Base-by-base conservation (phyloP, 2,113 vertebrate genomes). In the Myrmecophaga tridactyla region DNA sequence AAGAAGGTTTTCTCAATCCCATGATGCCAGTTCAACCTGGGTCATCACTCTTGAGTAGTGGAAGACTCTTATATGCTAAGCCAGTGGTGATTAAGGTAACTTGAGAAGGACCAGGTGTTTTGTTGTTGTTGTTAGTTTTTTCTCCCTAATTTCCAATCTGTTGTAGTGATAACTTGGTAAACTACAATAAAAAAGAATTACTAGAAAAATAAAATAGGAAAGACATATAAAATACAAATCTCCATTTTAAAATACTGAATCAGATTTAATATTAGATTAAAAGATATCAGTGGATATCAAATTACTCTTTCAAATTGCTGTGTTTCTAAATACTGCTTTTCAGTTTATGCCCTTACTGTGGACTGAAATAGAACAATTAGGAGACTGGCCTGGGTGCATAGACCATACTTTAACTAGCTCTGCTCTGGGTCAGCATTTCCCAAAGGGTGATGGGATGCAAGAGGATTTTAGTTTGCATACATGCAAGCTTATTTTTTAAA, bases 341-440 rank as follows among this genome's bases (percentile, higher is more conserved):
- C 78, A 43, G 21, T 84, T 72, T 77, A 67, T 87, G 39, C 39
- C 53, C 4, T 80, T 90, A 67, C 29, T 63, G 60, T 63, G 67
- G 69, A 27, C n/a, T 21, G 46, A 60, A 81, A 90, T 80, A 17
- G 23, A 91, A 65, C 8, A 62, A 7, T 46, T 81, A 89, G 72
- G 58, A 85, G 48, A 48, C 36, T 53, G 31, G 31, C 72, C 41
- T 36, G 14, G 6, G 6, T 89, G 85, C 90, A 62, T 11, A 20
- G 84, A 58, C 65, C 51, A 85, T 15, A 67, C 41, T 86, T 73
- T 86, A 65, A 60, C 34, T 72, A 83, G 18, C 51, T 94, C 17
- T 93, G 34, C 69, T 76, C 31, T 85, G 72, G 82, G 46, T 90
- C 72, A 81, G 51, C 23, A 91, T 85, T 93, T 91, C 83, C 53